These are phyloP conservation scores for Holotrichia oblita DNA, from an alignment of 1,140 invertebrate genomes.

Conservation along the genomic window DNA sequence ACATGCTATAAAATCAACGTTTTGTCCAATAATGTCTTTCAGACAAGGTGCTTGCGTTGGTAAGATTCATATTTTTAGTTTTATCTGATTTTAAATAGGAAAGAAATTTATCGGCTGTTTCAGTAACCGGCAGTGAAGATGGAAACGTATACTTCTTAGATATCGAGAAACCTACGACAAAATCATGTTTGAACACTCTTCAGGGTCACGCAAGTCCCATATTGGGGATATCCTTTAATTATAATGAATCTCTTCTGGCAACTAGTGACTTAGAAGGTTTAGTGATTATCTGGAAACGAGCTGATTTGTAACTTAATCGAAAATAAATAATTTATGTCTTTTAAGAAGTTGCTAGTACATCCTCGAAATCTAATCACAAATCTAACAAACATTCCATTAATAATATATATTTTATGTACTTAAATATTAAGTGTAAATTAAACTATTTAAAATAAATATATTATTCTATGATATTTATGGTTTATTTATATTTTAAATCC, in stretches of 20 bases:
- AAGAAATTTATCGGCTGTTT: slow-evolving; percentile 43
- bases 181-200: slow-evolving; percentile 82
- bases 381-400: no score
- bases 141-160: slow-evolving; percentile 87
- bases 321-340: no score
- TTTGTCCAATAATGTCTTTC: slow-evolving; percentile 88
- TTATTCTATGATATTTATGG: no score
- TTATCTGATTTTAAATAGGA: neutral
- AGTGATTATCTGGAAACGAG: slow-evolving; percentile 85
- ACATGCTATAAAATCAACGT: slow-evolving; percentile 76
- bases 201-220: slow-evolving; percentile 86
- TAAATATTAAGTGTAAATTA: no score
- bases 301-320: slow-evolving; percentile 34
- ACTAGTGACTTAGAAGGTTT: slow-evolving; percentile 85
- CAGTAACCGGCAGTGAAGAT: slow-evolving; percentile 88
- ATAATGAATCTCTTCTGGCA: slow-evolving; percentile 87
- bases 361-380: no score
- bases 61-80: slow-evolving; percentile 58
- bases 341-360: no score
- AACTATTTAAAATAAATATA: no score
- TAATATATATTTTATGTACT: no score
- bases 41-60: slow-evolving; percentile 80
- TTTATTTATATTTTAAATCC: no score
- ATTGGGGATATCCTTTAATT: slow-evolving; percentile 86
- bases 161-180: slow-evolving; percentile 74